A percentile compares a stretch with the other conserved stretches of the same genome.
phyloP scores from a whole-genome alignment of 2,797 vertebrate genomes.

The Yasuhikotakia modesta region DNA sequence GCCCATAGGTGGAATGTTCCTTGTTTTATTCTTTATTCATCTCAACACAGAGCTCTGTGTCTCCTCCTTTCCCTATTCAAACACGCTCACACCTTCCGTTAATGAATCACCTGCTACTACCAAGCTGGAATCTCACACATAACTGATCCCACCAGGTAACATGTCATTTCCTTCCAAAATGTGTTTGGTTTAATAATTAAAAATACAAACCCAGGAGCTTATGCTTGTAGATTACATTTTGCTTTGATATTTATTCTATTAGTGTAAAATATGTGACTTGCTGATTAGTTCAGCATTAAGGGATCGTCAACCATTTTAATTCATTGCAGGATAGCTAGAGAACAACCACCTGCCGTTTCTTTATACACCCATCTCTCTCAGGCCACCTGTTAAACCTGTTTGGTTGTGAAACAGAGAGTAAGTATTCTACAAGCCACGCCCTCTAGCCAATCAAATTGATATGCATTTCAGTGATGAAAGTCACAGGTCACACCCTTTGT shows the following conservation, averaged over 20 bases:
- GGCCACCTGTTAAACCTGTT: conserved; percentile 20
- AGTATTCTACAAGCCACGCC: background rate
- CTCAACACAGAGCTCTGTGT: background rate
- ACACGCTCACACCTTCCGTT: background rate
- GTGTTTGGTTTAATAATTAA: background rate
- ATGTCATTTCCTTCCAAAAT: background rate
- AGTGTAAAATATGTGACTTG: background rate
- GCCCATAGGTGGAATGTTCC: background rate
- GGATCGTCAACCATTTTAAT: background rate
- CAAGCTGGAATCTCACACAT: conserved; percentile 1
- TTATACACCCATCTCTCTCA: background rate
- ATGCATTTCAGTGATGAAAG: background rate
- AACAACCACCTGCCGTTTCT: background rate
- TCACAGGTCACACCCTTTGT: background rate
- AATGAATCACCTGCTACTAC: conserved; percentile 25
- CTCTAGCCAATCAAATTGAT: background rate
- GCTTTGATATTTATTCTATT: background rate
- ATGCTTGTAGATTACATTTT: background rate
- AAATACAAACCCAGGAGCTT: background rate
- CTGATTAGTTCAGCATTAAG: too few species aligned
- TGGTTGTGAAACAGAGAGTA: background rate
- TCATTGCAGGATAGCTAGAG: background rate
- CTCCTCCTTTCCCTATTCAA: conserved; percentile 11
- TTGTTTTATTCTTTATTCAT: conserved; percentile 3
- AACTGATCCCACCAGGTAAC: background rate